Base-by-base conservation (phyloP, 2,113 vertebrate genomes). In the Macquaria ambigua region DNA sequence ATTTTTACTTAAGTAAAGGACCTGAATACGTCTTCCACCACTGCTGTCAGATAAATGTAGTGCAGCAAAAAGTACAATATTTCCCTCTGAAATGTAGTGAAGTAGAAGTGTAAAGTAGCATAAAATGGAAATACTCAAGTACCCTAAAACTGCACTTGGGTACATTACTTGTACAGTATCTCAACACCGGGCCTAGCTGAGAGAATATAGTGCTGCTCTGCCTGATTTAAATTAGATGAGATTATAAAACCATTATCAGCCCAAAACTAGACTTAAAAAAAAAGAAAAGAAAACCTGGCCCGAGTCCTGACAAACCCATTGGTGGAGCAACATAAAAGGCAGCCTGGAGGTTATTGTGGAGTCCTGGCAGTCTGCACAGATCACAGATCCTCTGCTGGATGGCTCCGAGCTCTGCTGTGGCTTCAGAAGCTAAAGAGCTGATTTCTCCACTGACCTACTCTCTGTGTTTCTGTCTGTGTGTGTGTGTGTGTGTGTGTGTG, bases 321-420 rank as follows among this genome's bases (percentile, higher is more conserved):
- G 50, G 81, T 81, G 62, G 79, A 84, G 75, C 69, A 0, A 70
- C 81, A 85, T 85, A 15, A 87, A 80, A 87, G 81, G 67, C 48
- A 8, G 81, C 85, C 81, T 68, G 34, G 28, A 77, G 90, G 88
- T 74, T 50, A 56, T 12, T 78, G 74, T 64, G 77, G 56, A 46
- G 81, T 61, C 50, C 74, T 72, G 88, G 78, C 75, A 71, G 81
- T 3, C 5, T 53, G 69, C 71, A 68, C 79, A 48, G 70, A 79
- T 83, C 82, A 56, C 68, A 81, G 73, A 79, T 81, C 81, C 64
- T 84, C 78, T 74, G 70, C 74, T 83, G 77, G 56, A 71, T 37
- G 55, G 41, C 81, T 82, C 46, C 0, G 31, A 68, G 79, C 79
- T 59, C 59, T 52, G 68, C 69, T 2, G 69, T 16, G 79, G 66